Conservation (phyloP, 2,113 vertebrate genomes). For the Hydropotes inermis region DNA sequence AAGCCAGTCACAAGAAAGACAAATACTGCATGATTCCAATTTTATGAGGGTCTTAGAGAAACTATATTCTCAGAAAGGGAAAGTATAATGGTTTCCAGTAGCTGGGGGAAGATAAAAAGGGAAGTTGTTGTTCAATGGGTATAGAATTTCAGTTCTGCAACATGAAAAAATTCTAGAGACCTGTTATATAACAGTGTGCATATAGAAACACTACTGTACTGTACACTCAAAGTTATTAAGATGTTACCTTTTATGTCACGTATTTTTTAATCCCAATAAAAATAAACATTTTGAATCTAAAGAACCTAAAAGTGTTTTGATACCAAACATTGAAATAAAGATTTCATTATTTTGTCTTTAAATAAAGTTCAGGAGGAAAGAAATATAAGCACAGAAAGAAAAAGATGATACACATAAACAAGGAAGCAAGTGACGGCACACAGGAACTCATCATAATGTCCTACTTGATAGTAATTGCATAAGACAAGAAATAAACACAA, state of each 20-base stretch:
- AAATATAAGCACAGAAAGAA: neutral
- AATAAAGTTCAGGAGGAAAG: neutral
- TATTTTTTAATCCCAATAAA: neutral
- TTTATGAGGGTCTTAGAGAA: neutral
- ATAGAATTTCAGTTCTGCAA: neutral
- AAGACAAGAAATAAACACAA: neutral
- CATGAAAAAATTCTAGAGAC: neutral
- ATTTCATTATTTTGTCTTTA: neutral
- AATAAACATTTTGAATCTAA: neutral
- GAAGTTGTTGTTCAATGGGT: neutral
- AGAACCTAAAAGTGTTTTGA: neutral
- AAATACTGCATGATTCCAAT: neutral
- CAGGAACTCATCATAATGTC: neutral
- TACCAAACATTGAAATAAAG: neutral
- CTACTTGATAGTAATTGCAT: neutral
- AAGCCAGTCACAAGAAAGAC: neutral
- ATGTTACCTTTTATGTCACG: neutral
- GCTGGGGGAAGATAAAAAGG: neutral
- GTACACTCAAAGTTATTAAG: neutral
- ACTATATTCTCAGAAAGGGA: neutral
- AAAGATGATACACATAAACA: neutral
- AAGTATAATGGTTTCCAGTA: neutral
- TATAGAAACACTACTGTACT: neutral
- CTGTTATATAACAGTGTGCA: neutral
- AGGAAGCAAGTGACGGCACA: neutral